phyloP scores from a whole-genome alignment of 2,797 vertebrate species.

The Clamator glandarius region DNA sequence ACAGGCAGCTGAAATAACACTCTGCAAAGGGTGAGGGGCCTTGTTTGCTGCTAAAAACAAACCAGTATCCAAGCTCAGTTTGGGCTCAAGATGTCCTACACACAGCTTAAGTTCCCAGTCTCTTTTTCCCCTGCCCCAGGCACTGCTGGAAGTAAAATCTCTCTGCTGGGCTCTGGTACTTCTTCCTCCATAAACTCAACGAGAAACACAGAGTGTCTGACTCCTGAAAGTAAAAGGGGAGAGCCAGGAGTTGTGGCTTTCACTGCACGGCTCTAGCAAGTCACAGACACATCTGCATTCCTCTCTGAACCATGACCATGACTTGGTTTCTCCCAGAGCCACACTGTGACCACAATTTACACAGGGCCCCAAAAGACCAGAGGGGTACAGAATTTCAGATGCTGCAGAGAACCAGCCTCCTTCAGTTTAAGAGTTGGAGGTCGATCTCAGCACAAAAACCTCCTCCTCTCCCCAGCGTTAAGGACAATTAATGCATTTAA shows the following conservation, averaged over 20 bases:
- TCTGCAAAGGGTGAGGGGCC: background rate
- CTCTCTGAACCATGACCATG: fast-evolving
- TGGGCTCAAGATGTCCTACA: background rate
- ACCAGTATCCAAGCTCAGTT: background rate
- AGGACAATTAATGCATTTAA: background rate
- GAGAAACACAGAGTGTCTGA: background rate
- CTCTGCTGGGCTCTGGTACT: conserved; percentile 1
- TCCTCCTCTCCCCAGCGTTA: background rate
- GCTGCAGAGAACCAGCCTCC: background rate
- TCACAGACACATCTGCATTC: fast-evolving
- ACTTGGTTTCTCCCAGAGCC: background rate
- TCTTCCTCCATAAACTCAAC: background rate
- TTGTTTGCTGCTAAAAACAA: background rate
- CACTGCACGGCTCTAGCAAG: background rate
- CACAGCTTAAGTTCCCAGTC: background rate
- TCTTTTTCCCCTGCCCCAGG: background rate
- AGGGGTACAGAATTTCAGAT: background rate
- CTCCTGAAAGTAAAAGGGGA: background rate
- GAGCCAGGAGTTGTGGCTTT: background rate
- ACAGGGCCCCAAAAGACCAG: fast-evolving
- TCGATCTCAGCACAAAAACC: background rate
- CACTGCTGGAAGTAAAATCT: background rate
- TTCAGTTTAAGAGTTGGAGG: background rate
- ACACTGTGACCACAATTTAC: too few relatives aligned
- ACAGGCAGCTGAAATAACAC: fast-evolving